These are phyloP conservation scores for Anastrepha obliqua DNA, from an alignment of 1,140 invertebrate genomes.

Conservation along the genomic window DNA sequence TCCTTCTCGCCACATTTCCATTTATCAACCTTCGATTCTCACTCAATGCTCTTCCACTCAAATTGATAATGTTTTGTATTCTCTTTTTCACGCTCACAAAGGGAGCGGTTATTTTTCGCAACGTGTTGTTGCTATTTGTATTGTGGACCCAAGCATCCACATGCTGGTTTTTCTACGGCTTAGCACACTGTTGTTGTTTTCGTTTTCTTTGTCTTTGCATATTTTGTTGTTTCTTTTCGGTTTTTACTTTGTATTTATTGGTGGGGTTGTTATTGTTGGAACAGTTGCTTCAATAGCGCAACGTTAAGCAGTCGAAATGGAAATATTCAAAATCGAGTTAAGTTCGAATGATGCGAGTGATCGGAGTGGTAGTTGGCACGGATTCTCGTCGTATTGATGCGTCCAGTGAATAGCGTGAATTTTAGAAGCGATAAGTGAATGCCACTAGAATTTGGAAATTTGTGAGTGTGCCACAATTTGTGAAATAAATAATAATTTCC, in stretches of 20 bases:
- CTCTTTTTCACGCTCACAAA: not conserved
- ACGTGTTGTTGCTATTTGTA: not conserved
- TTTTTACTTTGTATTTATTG: not conserved
- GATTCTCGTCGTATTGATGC: constrained; percentile 27
- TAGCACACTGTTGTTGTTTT: not conserved
- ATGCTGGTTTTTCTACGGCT: not conserved
- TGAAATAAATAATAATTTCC: not conserved
- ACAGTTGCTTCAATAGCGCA: not conserved
- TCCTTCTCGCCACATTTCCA: not conserved
- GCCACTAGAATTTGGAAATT: not conserved
- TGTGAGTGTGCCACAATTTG: not conserved
- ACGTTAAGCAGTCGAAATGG: constrained; percentile 23
- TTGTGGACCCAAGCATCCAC: not conserved
- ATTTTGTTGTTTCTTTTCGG: not conserved
- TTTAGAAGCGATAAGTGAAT: not conserved
- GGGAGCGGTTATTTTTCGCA: not conserved
- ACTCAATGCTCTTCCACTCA: constrained; percentile 28
- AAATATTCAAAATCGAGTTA: constrained; percentile 15
- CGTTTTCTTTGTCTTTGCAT: not conserved
- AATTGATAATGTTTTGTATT: not conserved
- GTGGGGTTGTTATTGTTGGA: constrained; percentile 17
- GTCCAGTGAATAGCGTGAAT: constrained; percentile 37
- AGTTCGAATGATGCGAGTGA: constrained; percentile 48
- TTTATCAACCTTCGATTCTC: not conserved
- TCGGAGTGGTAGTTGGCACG: constrained; percentile 28